Conservation (phyloP, 1,140 invertebrate species). For the Caenorhabditis inopinata region DNA sequence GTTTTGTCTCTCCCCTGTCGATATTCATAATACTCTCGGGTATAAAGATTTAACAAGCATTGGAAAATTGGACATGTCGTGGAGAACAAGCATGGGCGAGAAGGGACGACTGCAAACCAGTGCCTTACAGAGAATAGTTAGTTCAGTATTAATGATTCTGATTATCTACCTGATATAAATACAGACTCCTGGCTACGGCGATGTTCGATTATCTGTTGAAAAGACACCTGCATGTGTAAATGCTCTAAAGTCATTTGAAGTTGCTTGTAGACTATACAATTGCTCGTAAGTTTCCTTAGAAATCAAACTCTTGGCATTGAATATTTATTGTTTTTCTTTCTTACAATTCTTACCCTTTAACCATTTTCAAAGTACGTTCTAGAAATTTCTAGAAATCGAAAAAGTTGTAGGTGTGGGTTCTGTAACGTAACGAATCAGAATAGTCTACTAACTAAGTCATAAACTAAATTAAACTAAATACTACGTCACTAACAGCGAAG, state of each 20-base stretch:
- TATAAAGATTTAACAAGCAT: conserved; percentile 76
- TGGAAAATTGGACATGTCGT: conserved; percentile 94
- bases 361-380: too few relatives aligned
- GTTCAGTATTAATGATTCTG: conserved; percentile 27
- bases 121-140: conserved; percentile 83
- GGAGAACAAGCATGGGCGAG: conserved; percentile 92
- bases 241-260: conserved; percentile 79
- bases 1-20: conserved; percentile 82
- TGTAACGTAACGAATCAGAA: too few relatives aligned
- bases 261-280: conserved; percentile 82
- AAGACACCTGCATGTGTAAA: conserved; percentile 79
- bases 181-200: conserved; percentile 82
- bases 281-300: conserved; percentile 78
- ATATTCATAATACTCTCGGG: conserved; percentile 56
- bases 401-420: too few relatives aligned
- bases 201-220: conserved; percentile 79
- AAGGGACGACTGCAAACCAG: conserved; percentile 90
- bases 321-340: too few relatives aligned
- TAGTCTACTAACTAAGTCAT: too few relatives aligned
- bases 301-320: too few relatives aligned
- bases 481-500: too few relatives aligned
- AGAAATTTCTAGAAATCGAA: too few relatives aligned
- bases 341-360: too few relatives aligned
- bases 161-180: conserved; percentile 14
- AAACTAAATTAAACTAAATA: too few relatives aligned